These are phyloP conservation scores for Perithous albicinctus DNA, from an alignment of 2,888 invertebrate genomes.

Conservation along the genomic window DNA sequence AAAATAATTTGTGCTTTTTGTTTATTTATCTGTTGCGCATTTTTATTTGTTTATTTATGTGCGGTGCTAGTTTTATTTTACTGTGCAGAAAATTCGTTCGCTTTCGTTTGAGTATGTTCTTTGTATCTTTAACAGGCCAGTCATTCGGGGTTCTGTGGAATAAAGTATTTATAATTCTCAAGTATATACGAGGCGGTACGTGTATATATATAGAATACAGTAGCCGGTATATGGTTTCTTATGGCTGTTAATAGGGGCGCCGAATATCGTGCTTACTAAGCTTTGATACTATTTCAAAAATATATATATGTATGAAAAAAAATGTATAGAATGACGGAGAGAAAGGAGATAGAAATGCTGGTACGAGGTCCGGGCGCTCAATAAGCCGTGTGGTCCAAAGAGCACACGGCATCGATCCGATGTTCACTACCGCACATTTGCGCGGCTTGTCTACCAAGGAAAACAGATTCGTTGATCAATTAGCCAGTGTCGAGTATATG, in stretches of 20 bases:
- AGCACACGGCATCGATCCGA: slow-evolving; percentile 44
- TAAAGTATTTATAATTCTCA: not conserved
- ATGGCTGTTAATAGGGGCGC: not conserved
- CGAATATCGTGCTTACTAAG: not conserved
- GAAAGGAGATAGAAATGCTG: not conserved
- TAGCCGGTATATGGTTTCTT: not conserved
- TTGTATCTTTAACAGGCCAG: not conserved
- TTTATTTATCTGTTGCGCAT: not conserved
- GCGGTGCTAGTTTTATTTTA: not conserved
- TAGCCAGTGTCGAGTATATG: not conserved
- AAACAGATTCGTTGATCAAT: slow-evolving; percentile 54
- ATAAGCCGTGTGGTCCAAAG: slow-evolving; percentile 43
- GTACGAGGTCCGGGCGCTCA: slow-evolving; percentile 41
- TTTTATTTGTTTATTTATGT: not conserved
- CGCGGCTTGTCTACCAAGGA: slow-evolving; percentile 7
- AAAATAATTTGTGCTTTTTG: not conserved
- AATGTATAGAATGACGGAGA: not conserved
- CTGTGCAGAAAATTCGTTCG: not conserved
- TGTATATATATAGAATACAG: not conserved
- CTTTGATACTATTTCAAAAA: not conserved
- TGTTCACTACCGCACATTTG: slow-evolving; percentile 46
- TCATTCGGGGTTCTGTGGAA: not conserved
- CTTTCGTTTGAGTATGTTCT: not conserved
- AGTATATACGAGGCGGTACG: not conserved
- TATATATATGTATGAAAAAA: too few species aligned